Evolutionary conservation across 2,888 invertebrate genomes (phyloP), one percentile per base, ranked within the genome.

Genomic region (Ochropacha duplaris): DNA sequence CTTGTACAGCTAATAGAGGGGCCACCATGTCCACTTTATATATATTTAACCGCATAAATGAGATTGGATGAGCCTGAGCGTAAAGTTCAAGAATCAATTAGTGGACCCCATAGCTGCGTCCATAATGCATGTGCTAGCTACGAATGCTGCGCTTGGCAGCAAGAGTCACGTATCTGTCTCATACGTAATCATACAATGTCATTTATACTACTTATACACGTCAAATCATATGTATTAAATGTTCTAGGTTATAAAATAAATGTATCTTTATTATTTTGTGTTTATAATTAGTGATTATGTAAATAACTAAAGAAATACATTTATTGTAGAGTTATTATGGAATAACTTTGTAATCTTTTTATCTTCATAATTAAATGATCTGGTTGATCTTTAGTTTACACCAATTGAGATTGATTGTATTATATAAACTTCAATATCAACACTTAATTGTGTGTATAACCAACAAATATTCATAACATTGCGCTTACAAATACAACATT

Each of bases 1-100:
- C 8, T 9, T 26, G n/a, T 24, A 28, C 26, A 16, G n/a, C 28
- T 50, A 50, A 28, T 50, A 28, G n/a, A 50, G 9, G 16, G 12
- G 26, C 28, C 22, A 8, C 16, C 28, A 9, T 51, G 50, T 51
- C 26, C 4, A 50, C 24, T 51, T 16, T 34, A 31, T 52, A 22
- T 31, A 34, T 34, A 31, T 14, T 28, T 51, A 31, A 57, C 62
- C 50, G 56, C 59, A 61, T 64, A 54, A 49, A 70, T 65, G 65
- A 61, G 68, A 69, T 71, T 72, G 68, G 64, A 67, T 66, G 58
- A 74, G 71, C 16, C 8, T 44, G 44, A 19, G 44, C 69, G 74
- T 71, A 76, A 78, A 76, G 79, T 78, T 77, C 73, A 71, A 71
- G 78, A 84, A 86, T 86, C 85, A 86, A 86, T 88, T 88, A 88